phyloP scores from a whole-genome alignment of 2,113 vertebrate species.

The Thinocorus orbignyianus region DNA sequence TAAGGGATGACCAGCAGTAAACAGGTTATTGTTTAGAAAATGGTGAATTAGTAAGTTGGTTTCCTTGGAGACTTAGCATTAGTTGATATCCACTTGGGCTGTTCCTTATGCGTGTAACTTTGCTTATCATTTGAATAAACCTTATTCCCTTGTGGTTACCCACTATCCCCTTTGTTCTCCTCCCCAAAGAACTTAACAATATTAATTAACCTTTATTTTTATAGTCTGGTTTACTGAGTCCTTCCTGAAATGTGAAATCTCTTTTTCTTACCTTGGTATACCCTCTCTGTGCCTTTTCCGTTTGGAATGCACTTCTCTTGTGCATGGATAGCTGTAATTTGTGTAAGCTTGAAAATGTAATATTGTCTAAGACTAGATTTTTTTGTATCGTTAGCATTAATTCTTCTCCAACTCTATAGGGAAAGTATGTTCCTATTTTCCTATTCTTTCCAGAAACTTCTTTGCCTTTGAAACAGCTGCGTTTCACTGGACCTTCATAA shows the following conservation, averaged over 20 bases:
- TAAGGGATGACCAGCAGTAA: background rate
- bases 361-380: background rate
- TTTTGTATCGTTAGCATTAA: background rate
- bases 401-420: background rate
- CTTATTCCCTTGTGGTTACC: background rate
- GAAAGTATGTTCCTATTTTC: background rate
- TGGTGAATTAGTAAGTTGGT: background rate
- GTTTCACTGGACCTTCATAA: background rate
- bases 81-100: background rate
- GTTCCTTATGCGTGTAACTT: background rate
- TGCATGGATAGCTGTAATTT: background rate
- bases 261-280: background rate
- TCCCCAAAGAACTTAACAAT: background rate
- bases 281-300: background rate
- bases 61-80: background rate
- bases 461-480: background rate
- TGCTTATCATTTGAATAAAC: background rate
- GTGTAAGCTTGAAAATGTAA: background rate
- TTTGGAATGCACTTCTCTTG: background rate
- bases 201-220: background rate
- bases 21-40: background rate
- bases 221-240: background rate
- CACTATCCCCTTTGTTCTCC: background rate
- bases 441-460: background rate
- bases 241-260: background rate